Conservation (phyloP, 2,797 vertebrate species). For the Nasua narica region DNA sequence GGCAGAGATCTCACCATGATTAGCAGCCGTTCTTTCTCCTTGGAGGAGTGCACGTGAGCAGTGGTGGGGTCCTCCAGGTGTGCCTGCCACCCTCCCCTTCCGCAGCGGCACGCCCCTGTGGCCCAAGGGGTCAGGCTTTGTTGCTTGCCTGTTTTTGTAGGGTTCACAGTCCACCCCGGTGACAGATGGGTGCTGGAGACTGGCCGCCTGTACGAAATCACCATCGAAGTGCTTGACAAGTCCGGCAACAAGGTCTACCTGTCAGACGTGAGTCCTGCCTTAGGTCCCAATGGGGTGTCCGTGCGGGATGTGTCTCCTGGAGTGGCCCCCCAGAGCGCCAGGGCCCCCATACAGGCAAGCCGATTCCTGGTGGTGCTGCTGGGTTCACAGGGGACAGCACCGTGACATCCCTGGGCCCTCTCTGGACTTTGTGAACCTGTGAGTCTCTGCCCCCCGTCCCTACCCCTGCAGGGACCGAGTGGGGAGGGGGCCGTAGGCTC, state of each 20-base stretch:
- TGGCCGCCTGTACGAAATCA: conserved; percentile 88
- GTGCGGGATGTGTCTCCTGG: not conserved
- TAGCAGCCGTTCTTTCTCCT: not conserved
- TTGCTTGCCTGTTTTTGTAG: conserved; percentile 80
- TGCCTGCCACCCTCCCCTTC: not conserved
- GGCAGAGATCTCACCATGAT: accelerated
- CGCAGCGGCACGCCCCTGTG: not conserved
- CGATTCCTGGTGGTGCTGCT: not conserved
- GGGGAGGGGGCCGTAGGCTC: not conserved
- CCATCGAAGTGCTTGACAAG: conserved; percentile 94
- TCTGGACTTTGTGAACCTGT: not conserved
- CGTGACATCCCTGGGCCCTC: accelerated
- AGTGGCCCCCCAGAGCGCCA: not conserved
- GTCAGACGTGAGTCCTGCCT: conserved; percentile 90
- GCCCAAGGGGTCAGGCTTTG: not conserved
- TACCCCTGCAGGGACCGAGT: accelerated
- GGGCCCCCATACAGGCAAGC: not conserved
- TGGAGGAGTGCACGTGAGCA: not conserved
- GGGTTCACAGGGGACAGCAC: not conserved
- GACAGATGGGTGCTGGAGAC: conserved; percentile 96
- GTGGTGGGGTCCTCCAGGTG: not conserved
- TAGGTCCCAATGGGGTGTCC: not conserved
- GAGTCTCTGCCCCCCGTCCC: too few relatives aligned
- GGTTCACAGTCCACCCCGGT: conserved; percentile 93
- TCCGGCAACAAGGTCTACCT: conserved; percentile 92